These are phyloP conservation scores for Bradypus variegatus DNA, from an alignment of 2,797 vertebrate species.

Conservation along the genomic window DNA sequence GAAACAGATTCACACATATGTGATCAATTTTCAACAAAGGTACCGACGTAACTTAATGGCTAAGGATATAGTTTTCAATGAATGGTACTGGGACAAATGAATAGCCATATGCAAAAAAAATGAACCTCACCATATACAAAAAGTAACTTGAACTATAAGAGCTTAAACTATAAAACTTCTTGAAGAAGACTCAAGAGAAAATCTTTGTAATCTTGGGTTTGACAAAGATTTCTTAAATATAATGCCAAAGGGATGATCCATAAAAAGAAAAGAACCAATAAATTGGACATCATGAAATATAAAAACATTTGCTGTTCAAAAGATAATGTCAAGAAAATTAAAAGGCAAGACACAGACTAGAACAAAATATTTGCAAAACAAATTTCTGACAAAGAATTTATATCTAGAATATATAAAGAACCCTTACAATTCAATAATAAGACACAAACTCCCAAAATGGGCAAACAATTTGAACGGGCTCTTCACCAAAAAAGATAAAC, in stretches of 20 bases:
- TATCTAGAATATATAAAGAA: not conserved
- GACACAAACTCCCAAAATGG: not conserved
- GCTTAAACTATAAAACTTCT: not conserved
- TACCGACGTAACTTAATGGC: too few species aligned
- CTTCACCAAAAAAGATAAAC: not conserved
- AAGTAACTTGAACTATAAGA: not conserved
- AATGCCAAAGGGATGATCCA: not conserved
- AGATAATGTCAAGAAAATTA: not conserved
- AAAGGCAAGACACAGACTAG: not conserved
- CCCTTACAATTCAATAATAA: not conserved
- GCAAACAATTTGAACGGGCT: not conserved
- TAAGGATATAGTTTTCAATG: not conserved
- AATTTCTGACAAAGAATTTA: not conserved
- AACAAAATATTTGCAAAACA: not conserved
- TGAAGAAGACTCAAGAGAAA: not conserved
- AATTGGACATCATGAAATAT: not conserved
- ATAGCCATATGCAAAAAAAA: not conserved
- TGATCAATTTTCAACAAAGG: not conserved
- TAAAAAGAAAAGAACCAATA: not conserved
- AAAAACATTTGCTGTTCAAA: not conserved
- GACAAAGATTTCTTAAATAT: not conserved
- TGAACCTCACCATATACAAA: not conserved
- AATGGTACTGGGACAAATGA: not conserved
- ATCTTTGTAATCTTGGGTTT: not conserved
- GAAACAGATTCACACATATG: not conserved